phyloP scores from a whole-genome alignment of 1,140 invertebrate genomes.

The Nasonia longicornis region DNA sequence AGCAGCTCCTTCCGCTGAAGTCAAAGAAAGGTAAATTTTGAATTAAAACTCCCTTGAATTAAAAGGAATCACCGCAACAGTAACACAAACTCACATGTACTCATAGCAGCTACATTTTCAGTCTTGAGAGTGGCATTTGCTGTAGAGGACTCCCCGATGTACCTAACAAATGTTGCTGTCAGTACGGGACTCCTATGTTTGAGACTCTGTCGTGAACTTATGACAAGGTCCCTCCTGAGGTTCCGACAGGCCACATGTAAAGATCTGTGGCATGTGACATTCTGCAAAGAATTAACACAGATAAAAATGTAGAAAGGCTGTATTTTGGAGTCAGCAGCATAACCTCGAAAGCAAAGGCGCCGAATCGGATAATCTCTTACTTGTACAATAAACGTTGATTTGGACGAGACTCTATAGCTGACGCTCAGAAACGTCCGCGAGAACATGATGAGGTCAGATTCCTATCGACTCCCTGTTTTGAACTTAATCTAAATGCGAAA shows the following conservation, averaged over 20 bases:
- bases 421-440: slow-evolving; percentile 11
- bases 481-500: not conserved
- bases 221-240: not conserved
- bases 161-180: not conserved
- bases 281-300: not conserved
- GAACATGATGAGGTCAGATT: slow-evolving; percentile 29
- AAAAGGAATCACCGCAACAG: not conserved
- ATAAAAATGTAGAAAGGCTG: not conserved
- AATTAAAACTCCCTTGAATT: not conserved
- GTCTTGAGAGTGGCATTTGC: not conserved
- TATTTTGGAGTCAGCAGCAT: not conserved
- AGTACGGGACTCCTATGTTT: not conserved
- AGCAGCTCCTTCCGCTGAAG: not conserved
- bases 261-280: slow-evolving; percentile 18
- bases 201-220: not conserved
- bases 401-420: not conserved
- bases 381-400: slow-evolving; percentile 10
- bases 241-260: not conserved
- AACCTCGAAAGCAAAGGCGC: not conserved
- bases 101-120: not conserved
- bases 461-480: not conserved
- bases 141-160: not conserved
- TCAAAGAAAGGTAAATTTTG: not conserved
- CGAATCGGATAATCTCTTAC: slow-evolving; percentile 1
- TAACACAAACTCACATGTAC: not conserved